Base-by-base conservation (phyloP, 2,113 vertebrate genomes). In the Pelodiscus sinensis region DNA sequence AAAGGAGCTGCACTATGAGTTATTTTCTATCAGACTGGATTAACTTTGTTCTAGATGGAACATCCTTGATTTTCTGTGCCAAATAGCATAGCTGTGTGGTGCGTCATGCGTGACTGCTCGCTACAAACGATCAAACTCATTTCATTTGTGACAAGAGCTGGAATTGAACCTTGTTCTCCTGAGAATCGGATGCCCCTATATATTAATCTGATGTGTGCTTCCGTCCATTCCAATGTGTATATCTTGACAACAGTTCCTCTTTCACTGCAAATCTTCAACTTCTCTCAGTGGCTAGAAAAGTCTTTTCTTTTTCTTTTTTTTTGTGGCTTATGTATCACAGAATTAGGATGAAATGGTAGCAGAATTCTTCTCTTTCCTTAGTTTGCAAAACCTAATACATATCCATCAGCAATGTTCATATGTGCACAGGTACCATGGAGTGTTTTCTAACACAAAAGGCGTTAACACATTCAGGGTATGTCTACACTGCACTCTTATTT, bases 21-120 rank as follows among this genome's bases (percentile, higher is more conserved):
- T 97, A 97, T 93, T 87, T 92, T 92, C 35, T 81, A 94, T 82
- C 84, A 94, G 88, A 91, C 38, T 90, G 88, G 92, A 96, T 95
- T 95, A 94, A 85, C 83, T 97, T 80, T 62, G 68, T 86, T 85
- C 80, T 92, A 82, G 84, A 75, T 19, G n/a, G 84, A 93, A 92
- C 44, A 29, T 10, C 90, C 81, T 89, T 94, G 87, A 86, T 96
- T 96, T 89, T 93, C 88, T 81, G 1, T 38, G 50, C 90, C 85
- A 90, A 80, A 77, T 18, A 96, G 79, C 83, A 57, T 9, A 85
- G 86, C 31, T 71, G 52, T 60, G 78, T 58, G 1, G 27, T 95
- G 19, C 86, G 50, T 94, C 87, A 94, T 57, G 85, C 79, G 75
- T 89, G 95, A 50, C 58, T 92, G 52, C 85, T 97, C 82, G 82